Percentiles rank a stretch among this genome's conserved stretches.
Evolutionary conservation across 2,888 invertebrate genomes (phyloP).

Genomic region (Zonitis immaculata): DNA sequence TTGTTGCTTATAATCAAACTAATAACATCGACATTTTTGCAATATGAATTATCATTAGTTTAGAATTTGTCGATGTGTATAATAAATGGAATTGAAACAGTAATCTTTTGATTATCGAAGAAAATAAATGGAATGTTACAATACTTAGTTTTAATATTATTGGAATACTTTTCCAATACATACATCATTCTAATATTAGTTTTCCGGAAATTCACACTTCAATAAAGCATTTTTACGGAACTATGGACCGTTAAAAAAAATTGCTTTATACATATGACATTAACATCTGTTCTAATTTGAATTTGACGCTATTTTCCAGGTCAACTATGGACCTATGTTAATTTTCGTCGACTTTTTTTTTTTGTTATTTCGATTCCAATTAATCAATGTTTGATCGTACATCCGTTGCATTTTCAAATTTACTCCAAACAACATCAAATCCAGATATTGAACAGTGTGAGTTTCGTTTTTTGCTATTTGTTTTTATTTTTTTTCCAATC

Average conservation of each 20-base stretch:
- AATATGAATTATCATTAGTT: too few relatives aligned
- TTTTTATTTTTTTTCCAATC: background rate
- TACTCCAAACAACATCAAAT: background rate
- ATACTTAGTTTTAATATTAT: slow-evolving; percentile 31
- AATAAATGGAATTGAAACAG: background rate
- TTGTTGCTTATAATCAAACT: background rate
- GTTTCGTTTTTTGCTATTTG: background rate
- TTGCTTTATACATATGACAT: slow-evolving; percentile 26
- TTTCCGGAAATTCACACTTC: slow-evolving; percentile 10
- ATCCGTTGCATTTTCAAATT: background rate
- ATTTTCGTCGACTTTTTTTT: slow-evolving; percentile 12
- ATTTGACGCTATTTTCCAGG: slow-evolving; percentile 19
- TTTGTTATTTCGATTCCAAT: background rate
- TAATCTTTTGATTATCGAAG: slow-evolving; percentile 22
- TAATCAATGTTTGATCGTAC: background rate
- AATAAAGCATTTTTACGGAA: slow-evolving; percentile 25
- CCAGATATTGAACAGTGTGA: background rate
- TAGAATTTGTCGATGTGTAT: too few relatives aligned
- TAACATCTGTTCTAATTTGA: slow-evolving; percentile 28
- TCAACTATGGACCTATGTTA: slow-evolving; percentile 15
- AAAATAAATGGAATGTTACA: slow-evolving; percentile 28
- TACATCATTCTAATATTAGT: background rate
- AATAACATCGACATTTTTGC: background rate
- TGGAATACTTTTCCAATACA: slow-evolving; percentile 19
- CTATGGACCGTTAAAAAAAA: slow-evolving; percentile 29